These are phyloP conservation scores for Sesia bembeciformis DNA, from an alignment of 2,888 invertebrate species.

Conservation along the genomic window DNA sequence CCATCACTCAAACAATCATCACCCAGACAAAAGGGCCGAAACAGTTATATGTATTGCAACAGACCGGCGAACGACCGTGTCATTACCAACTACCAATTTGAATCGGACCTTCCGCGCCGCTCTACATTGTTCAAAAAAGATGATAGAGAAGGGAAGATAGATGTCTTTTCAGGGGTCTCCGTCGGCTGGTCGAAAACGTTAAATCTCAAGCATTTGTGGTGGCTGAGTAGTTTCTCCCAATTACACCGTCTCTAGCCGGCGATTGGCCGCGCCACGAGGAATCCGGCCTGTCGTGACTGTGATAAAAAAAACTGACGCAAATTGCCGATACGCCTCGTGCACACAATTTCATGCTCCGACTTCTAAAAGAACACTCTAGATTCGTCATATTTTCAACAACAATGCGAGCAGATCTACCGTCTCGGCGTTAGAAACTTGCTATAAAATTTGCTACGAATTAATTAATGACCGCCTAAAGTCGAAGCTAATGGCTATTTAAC, in stretches of 20 bases:
- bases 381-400: constrained; percentile 62
- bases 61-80: constrained; percentile 40
- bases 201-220: constrained; percentile 64
- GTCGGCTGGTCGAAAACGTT: constrained; percentile 35
- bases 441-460: constrained; percentile 26
- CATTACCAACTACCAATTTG: constrained; percentile 46
- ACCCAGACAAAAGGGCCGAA: constrained; percentile 58
- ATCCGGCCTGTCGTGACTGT: constrained; percentile 71
- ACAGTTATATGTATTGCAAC: constrained; percentile 52
- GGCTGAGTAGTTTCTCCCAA: constrained; percentile 68
- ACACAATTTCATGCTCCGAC: constrained; percentile 70
- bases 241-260: constrained; percentile 65
- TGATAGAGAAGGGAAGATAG: constrained; percentile 14
- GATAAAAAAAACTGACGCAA: constrained; percentile 72
- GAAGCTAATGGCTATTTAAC: constrained; percentile 46
- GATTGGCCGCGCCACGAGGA: constrained; percentile 61
- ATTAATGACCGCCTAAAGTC: constrained; percentile 37
- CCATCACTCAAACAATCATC: constrained; percentile 52
- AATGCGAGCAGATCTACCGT: constrained; percentile 26
- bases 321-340: constrained; percentile 72
- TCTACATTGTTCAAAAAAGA: constrained; percentile 15
- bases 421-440: constrained; percentile 14
- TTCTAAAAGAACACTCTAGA: constrained; percentile 58
- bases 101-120: constrained; percentile 30
- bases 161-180: constrained; percentile 38